A percentile compares a stretch with the other conserved stretches of the same genome.
phyloP scores from a whole-genome alignment of 2,888 invertebrate species.

The Drosophila barbarae region DNA sequence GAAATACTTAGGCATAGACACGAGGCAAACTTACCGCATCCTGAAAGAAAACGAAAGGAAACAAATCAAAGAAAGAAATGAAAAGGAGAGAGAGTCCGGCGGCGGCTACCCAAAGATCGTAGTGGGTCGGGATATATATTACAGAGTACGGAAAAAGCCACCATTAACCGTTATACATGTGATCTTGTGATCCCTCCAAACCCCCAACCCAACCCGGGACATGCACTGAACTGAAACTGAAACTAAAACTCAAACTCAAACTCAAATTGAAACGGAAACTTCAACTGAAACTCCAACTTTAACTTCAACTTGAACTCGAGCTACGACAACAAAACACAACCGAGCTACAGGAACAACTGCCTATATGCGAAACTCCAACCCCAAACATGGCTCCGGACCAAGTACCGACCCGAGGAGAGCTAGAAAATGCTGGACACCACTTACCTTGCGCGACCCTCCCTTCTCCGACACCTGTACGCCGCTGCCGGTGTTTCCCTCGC shows the following conservation, averaged over 20 bases:
- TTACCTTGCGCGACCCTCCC: slow-evolving; percentile 88
- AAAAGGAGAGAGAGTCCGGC: slow-evolving; percentile 44
- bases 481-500: slow-evolving; percentile 34
- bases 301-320: slow-evolving; percentile 13
- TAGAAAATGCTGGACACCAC: slow-evolving; percentile 34
- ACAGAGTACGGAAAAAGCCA: slow-evolving; percentile 4
- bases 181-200: neutral
- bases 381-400: slow-evolving; percentile 6
- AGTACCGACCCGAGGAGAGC: neutral
- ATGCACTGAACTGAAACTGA: slow-evolving; percentile 55
- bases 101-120: slow-evolving; percentile 21
- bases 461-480: slow-evolving; percentile 82
- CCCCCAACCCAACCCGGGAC: slow-evolving; percentile 42
- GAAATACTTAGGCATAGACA: slow-evolving; percentile 33
- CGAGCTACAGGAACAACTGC: slow-evolving; percentile 43
- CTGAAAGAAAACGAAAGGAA: slow-evolving; percentile 80
- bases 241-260: neutral
- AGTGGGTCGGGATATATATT: slow-evolving; percentile 14
- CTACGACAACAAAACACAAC: slow-evolving; percentile 48
- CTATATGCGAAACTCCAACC: slow-evolving; percentile 13
- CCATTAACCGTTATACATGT: neutral
- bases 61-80: slow-evolving; percentile 70
- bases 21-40: slow-evolving; percentile 79
- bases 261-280: neutral
- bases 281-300: neutral